phyloP scores from a whole-genome alignment of 2,113 vertebrate species.

The Peromyscus californicus region DNA sequence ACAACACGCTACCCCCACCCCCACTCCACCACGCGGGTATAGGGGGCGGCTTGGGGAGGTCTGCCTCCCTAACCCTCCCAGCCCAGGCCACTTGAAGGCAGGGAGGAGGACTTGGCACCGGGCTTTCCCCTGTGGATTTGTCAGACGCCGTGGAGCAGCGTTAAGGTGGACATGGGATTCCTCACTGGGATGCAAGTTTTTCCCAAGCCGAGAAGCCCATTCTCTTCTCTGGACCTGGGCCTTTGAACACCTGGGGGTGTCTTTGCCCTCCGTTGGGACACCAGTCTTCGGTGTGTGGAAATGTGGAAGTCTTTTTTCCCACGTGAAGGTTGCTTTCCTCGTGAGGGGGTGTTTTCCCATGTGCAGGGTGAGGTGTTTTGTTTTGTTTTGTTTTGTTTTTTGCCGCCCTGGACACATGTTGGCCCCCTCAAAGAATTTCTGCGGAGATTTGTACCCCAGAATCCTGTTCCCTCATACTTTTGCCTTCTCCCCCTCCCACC shows the following conservation, averaged over 20 bases:
- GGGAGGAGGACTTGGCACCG: constrained; percentile 61
- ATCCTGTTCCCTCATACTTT: constrained; percentile 70
- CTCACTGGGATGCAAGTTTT: constrained; percentile 15
- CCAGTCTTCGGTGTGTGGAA: constrained; percentile 68
- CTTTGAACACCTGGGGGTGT: constrained; percentile 70
- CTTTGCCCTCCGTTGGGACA: constrained; percentile 65
- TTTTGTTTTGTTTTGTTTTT: constrained; percentile 45
- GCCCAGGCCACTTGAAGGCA: constrained; percentile 64
- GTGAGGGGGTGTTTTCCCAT: constrained; percentile 81
- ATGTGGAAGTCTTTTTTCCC: constrained; percentile 58
- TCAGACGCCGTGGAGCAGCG: neutral
- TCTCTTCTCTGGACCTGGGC: constrained; percentile 83
- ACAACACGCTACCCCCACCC: constrained; percentile 96
- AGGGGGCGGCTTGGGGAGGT: constrained; percentile 84
- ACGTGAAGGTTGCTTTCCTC: constrained; percentile 73
- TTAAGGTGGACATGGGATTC: constrained; percentile 64
- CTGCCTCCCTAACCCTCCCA: constrained; percentile 82
- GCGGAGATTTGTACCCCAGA: constrained; percentile 79
- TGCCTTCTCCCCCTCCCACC: neutral
- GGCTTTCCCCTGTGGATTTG: constrained; percentile 51
- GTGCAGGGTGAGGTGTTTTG: constrained; percentile 81
- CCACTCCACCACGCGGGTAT: constrained; percentile 96
- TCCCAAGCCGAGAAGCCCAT: constrained; percentile 75
- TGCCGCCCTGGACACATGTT: constrained; percentile 81
- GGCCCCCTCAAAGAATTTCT: constrained; percentile 78